These are phyloP conservation scores for Chelon labrosus DNA, from an alignment of 2,797 vertebrate genomes.

Conservation along the genomic window DNA sequence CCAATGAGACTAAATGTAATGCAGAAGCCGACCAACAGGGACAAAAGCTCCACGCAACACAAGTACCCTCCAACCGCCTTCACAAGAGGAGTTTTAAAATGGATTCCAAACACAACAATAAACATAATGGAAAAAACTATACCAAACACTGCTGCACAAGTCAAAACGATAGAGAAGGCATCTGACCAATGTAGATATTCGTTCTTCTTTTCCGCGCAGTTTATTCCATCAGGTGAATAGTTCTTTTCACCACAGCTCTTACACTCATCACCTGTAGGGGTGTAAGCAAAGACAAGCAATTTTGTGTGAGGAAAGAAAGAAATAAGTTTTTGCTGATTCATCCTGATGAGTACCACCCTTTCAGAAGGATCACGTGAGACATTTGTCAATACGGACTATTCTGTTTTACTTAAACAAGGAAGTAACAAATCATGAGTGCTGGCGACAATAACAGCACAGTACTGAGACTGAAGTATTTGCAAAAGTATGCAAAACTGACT, in stretches of 20 bases:
- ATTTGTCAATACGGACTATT: not conserved
- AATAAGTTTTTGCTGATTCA: not conserved
- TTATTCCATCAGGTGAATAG: slow-evolving; percentile 20
- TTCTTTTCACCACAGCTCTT: fast-evolving
- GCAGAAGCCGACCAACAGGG: slow-evolving; percentile 69
- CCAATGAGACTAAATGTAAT: slow-evolving; percentile 50
- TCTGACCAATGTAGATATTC: slow-evolving; percentile 56
- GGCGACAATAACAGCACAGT: not conserved
- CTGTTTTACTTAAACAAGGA: not conserved
- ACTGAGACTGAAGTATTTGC: too few species aligned
- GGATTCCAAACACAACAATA: slow-evolving; percentile 54
- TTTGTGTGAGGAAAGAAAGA: not conserved
- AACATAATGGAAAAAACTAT: slow-evolving; percentile 52
- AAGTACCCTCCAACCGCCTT: slow-evolving; percentile 78
- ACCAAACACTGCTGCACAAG: slow-evolving; percentile 30
- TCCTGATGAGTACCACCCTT: not conserved
- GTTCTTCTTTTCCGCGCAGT: slow-evolving; percentile 31
- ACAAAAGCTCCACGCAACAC: slow-evolving; percentile 73
- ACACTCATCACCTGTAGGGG: slow-evolving; percentile 39
- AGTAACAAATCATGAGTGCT: too few species aligned
- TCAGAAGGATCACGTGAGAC: not conserved
- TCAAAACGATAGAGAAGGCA: slow-evolving; percentile 57
- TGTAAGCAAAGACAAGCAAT: slow-evolving; percentile 9
- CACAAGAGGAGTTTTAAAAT: slow-evolving; percentile 71
- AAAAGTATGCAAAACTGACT: not conserved